Conservation (phyloP, 2,888 invertebrate genomes). For the Helicoverpa assulta region DNA sequence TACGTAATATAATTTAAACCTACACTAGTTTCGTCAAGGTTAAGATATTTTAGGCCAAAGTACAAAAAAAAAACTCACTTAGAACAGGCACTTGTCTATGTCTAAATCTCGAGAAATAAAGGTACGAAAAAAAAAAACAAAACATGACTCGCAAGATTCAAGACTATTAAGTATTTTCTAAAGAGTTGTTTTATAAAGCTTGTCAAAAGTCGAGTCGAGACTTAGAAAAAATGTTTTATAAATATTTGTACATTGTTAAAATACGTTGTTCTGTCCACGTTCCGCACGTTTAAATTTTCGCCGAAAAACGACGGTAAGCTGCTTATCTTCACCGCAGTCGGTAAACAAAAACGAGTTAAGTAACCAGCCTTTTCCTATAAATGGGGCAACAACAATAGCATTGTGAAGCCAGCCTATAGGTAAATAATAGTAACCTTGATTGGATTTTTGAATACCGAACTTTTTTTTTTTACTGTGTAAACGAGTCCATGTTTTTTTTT, state of each 20-base stretch:
- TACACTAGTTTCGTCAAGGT: background rate
- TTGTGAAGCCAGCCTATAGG: background rate
- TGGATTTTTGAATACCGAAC: background rate
- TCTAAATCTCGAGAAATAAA: too few relatives aligned
- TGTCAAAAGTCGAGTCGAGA: background rate
- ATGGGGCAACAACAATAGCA: background rate
- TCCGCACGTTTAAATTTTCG: conserved; percentile 8
- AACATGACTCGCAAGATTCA: too few relatives aligned
- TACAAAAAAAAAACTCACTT: too few relatives aligned
- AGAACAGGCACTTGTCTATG: too few relatives aligned
- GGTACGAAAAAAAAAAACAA: too few relatives aligned
- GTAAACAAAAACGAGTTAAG: conserved; percentile 8
- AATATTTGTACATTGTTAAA: conserved; percentile 1
- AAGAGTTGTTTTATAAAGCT: too few relatives aligned
- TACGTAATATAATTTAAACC: background rate
- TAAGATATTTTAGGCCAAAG: background rate
- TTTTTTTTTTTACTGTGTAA: background rate
- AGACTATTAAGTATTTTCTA: too few relatives aligned
- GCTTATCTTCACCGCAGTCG: conserved; percentile 3
- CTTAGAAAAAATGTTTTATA: conserved; percentile 1
- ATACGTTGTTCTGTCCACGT: background rate
- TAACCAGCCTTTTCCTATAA: background rate
- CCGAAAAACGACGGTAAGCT: conserved; percentile 1
- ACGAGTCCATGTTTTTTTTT: background rate
- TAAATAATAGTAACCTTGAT: conserved; percentile 1